These are phyloP conservation scores for Eulemur rubriventer DNA, from an alignment of 2,797 vertebrate genomes.

Conservation along the genomic window DNA sequence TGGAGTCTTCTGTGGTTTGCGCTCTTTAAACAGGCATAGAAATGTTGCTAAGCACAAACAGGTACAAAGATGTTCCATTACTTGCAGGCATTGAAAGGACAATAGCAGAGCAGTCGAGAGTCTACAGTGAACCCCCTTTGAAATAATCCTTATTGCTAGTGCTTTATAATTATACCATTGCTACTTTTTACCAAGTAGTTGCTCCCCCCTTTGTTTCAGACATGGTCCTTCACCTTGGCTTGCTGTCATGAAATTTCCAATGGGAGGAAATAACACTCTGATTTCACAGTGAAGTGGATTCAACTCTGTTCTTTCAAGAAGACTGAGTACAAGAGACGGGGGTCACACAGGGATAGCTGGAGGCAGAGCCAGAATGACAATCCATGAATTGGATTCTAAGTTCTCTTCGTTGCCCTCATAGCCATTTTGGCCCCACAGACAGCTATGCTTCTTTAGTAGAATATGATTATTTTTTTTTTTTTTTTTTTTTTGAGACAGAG, in stretches of 20 bases:
- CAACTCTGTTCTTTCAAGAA: slow-evolving; percentile 35
- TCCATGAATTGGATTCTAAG: not conserved
- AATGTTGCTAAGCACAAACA: not conserved
- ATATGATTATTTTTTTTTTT: not conserved
- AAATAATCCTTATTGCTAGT: not conserved
- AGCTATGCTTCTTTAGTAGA: not conserved
- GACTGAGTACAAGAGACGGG: not conserved
- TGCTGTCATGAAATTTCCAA: not conserved
- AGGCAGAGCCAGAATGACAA: slow-evolving; percentile 22
- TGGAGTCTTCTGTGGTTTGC: not conserved
- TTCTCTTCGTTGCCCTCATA: not conserved
- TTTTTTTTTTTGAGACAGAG: too few species aligned
- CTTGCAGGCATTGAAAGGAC: not conserved
- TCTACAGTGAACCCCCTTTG: not conserved
- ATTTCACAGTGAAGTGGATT: slow-evolving; percentile 14
- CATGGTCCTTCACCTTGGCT: not conserved
- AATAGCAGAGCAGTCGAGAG: not conserved
- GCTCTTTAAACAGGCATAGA: not conserved
- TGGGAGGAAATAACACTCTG: not conserved
- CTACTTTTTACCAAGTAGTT: not conserved
- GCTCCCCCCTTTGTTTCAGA: not conserved
- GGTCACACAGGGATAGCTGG: slow-evolving; percentile 28
- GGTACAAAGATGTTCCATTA: not conserved
- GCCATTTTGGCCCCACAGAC: not conserved
- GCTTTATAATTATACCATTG: not conserved